Conservation (phyloP, 2,888 invertebrate species). For the Cantharis lateralis region DNA sequence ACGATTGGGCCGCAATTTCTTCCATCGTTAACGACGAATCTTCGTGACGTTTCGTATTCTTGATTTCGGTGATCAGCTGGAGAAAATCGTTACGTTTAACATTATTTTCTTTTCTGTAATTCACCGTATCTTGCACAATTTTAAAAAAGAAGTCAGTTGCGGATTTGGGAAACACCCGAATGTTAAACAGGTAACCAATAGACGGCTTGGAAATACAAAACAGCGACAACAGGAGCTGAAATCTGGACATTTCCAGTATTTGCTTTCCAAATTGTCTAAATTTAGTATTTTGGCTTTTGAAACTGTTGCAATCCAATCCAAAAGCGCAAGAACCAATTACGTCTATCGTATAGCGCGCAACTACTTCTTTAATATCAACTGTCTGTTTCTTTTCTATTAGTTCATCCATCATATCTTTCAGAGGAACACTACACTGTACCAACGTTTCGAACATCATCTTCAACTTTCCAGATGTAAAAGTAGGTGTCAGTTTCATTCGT, state of each 20-base stretch:
- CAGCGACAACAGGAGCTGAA: not conserved
- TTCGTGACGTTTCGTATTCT: not conserved
- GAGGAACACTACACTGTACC: constrained; percentile 40
- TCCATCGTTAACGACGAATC: not conserved
- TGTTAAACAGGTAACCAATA: not conserved
- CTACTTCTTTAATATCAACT: not conserved
- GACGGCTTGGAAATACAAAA: not conserved
- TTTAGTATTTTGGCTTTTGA: constrained; percentile 20
- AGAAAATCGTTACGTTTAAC: not conserved
- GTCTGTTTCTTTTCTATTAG: constrained; percentile 24
- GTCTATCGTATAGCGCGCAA: not conserved
- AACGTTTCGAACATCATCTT: constrained; percentile 34
- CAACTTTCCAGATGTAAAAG: not conserved
- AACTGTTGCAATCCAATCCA: not conserved
- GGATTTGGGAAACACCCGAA: not conserved
- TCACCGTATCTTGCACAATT: not conserved
- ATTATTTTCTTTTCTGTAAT: constrained; percentile 13
- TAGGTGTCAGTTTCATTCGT: not conserved
- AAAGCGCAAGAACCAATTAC: not conserved
- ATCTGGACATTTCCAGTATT: not conserved
- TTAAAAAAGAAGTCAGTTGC: not conserved
- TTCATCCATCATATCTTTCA: constrained; percentile 40
- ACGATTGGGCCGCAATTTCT: not conserved
- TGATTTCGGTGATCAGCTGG: not conserved
- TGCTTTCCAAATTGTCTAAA: not conserved